Percentiles rank a stretch among this genome's conserved stretches.
Conservation (phyloP, 1,140 invertebrate genomes). For the Calephelis nemesis region DNA sequence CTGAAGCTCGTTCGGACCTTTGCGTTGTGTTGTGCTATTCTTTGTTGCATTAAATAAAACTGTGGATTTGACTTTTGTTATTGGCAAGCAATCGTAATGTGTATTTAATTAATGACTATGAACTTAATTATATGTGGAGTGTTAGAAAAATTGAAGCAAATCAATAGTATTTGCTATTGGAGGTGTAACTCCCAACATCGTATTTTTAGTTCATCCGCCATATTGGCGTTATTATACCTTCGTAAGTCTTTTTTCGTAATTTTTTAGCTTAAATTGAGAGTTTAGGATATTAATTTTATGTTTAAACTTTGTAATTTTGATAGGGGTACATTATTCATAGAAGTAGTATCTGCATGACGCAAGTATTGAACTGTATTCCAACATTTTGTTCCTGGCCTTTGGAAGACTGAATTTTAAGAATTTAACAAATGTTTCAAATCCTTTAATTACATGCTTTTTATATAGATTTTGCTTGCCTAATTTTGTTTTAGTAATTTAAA, state of each 20-base stretch:
- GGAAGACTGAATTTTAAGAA: constrained; percentile 28
- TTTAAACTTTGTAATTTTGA: constrained; percentile 52
- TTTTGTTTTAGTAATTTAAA: neutral
- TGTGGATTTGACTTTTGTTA: constrained; percentile 57
- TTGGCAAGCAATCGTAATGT: constrained; percentile 62
- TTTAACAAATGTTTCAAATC: constrained; percentile 5
- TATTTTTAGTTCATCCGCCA: constrained; percentile 79
- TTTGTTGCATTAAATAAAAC: constrained; percentile 68
- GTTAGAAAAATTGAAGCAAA: constrained; percentile 61
- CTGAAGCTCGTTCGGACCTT: constrained; percentile 71
- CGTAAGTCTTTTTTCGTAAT: constrained; percentile 77
- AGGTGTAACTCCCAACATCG: constrained; percentile 70
- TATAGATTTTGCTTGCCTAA: constrained; percentile 22
- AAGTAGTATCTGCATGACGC: constrained; percentile 59
- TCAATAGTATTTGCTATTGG: constrained; percentile 67
- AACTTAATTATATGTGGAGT: constrained; percentile 67
- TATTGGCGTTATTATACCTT: constrained; percentile 78
- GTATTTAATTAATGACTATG: constrained; percentile 57
- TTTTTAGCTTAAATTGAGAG: constrained; percentile 63
- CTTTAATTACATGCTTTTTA: constrained; percentile 17
- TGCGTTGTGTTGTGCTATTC: constrained; percentile 72
- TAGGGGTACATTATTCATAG: constrained; percentile 48
- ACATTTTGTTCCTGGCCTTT: constrained; percentile 65
- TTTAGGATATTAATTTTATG: constrained; percentile 55
- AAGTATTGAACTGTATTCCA: constrained; percentile 52